Conservation (phyloP, 2,113 vertebrate species). For the Cynocephalus volans region DNA sequence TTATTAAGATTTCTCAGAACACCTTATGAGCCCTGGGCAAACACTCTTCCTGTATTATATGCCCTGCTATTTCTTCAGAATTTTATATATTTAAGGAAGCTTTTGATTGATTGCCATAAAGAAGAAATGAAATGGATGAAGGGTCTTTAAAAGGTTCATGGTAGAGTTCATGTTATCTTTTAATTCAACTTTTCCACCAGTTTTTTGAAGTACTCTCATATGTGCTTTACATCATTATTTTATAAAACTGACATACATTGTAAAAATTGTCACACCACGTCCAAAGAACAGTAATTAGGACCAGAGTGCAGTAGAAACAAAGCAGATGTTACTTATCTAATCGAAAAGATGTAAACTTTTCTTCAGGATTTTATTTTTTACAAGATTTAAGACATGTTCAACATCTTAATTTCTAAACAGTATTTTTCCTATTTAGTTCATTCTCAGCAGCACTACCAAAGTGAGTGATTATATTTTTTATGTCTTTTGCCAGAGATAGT, state of each 20-base stretch:
- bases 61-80: neutral
- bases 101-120: neutral
- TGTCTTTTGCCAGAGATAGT: neutral
- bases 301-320: neutral
- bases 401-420: slow-evolving; percentile 13
- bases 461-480: slow-evolving; percentile 25
- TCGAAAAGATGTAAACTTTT: neutral
- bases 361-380: neutral
- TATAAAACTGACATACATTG: neutral
- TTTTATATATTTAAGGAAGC: neutral
- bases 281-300: neutral
- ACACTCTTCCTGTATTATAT: neutral
- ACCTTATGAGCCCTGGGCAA: neutral
- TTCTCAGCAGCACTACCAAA: neutral
- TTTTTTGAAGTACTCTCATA: no score
- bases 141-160: no score
- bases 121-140: neutral
- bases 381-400: neutral
- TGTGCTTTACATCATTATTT: neutral
- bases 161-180: no score
- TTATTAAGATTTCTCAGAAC: neutral
- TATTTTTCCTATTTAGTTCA: neutral
- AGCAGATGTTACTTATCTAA: neutral
- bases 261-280: neutral
- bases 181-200: no score